Conservation (phyloP, 2,797 vertebrate species). For the Melanotaenia nigrans region DNA sequence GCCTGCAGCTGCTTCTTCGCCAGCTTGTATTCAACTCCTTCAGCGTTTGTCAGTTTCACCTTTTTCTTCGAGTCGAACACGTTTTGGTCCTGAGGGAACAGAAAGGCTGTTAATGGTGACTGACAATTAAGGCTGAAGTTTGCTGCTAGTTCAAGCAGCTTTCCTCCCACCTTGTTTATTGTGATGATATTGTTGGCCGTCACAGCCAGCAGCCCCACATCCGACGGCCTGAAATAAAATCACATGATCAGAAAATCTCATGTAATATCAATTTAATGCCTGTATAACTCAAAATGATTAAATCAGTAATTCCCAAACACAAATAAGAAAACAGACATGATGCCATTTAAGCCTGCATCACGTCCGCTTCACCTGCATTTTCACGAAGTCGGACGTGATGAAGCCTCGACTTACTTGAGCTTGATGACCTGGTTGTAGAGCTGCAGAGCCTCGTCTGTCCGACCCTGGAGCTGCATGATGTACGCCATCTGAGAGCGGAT, state of each 20-base stretch:
- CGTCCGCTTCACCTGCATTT: too few relatives aligned
- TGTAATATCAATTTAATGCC: constrained; percentile 1
- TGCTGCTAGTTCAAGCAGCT: too few relatives aligned
- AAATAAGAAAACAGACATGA: too few relatives aligned
- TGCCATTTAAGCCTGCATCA: too few relatives aligned
- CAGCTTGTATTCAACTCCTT: constrained; percentile 97
- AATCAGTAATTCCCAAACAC: too few relatives aligned
- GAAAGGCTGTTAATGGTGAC: not conserved
- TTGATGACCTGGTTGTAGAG: constrained; percentile 99
- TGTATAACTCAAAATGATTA: not conserved
- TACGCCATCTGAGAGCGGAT: constrained; percentile 99
- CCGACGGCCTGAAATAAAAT: constrained; percentile 87
- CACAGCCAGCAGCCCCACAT: constrained; percentile 95
- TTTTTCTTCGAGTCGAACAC: constrained; percentile 99
- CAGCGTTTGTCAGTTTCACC: constrained; percentile 95
- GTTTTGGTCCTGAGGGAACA: constrained; percentile 91
- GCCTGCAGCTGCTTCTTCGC: constrained; percentile 94
- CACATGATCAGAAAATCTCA: not conserved
- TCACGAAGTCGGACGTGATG: not conserved
- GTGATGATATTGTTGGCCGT: constrained; percentile 99
- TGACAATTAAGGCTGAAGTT: not conserved
- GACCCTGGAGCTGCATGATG: constrained; percentile 92
- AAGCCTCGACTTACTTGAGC: constrained; percentile 86
- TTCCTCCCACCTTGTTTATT: constrained; percentile 92
- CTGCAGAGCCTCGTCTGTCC: constrained; percentile 93